Evolutionary conservation across 1,140 invertebrate genomes (phyloP), one percentile per base, ranked within the genome.

Genomic region (Phymorhynchus buccinoides): DNA sequence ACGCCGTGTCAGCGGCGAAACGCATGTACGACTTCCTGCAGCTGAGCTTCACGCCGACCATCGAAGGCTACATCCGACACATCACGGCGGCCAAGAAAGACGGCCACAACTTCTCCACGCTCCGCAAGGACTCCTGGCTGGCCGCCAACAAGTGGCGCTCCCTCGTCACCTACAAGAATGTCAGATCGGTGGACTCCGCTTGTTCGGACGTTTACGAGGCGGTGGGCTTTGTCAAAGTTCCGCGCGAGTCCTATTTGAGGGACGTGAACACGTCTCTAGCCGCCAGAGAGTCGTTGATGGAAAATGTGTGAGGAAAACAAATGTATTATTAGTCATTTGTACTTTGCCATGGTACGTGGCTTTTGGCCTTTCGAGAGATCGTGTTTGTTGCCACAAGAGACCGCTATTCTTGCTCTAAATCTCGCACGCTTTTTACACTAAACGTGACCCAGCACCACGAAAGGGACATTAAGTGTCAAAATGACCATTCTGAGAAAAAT

Each of bases 51-150:
- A 71, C 80, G 4, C 80, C 48, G 71, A 66, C 32, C 2, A 79
- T 86, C 68, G 75, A 83, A 14, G 81, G 52, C 56, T 79, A 68
- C 42, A 80, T 86, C 41, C 80, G 66, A 3, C 52, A 83, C 42
- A 86, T 79, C 48, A 86, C 81, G 0, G 48, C 73, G 0, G 52
- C 71, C 39, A 83, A 83, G 66, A 83, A 83, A 41, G 81, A 83
- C 37, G 81, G 81, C 37, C 81, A 83, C 81, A 83, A 83, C 81
- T 83, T 83, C 81, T 83, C 81, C 66, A 83, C 81, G 22, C 66
- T 71, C 16, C 56, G 81, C 27, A 83, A 83, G 1, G 81, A 83
- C 81, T 83, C 80, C 30, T 83, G 81, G 81, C 62, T 71, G 35
- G 81, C 81, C n/a, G 81, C 81, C 62, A 83, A 83, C 81, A 83